Conservation (phyloP, 2,888 invertebrate species). For the Acheta domesticus region DNA sequence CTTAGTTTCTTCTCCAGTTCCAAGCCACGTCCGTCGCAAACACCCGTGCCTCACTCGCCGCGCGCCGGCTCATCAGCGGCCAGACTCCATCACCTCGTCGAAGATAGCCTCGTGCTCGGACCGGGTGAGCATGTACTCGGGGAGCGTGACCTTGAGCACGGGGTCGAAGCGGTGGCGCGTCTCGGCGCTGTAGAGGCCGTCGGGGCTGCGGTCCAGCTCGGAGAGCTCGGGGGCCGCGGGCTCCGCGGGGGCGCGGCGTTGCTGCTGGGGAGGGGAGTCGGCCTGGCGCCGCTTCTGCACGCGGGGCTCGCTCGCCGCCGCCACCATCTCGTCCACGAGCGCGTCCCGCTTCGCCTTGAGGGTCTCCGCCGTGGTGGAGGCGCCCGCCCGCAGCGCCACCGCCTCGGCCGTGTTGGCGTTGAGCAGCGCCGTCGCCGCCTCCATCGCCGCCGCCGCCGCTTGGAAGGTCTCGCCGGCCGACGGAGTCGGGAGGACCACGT, state of each 20-base stretch:
- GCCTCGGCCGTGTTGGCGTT: slow-evolving; percentile 3
- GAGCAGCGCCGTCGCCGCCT: background rate
- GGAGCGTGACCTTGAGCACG: slow-evolving; percentile 59
- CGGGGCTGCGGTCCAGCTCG: slow-evolving; percentile 50
- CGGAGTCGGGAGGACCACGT: slow-evolving; percentile 40
- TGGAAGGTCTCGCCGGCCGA: slow-evolving; percentile 41
- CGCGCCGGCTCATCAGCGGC: slow-evolving; percentile 29
- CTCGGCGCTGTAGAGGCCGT: slow-evolving; percentile 64
- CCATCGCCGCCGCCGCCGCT: background rate
- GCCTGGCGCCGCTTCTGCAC: slow-evolving; percentile 34
- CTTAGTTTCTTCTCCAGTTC: too few species aligned
- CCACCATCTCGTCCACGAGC: slow-evolving; percentile 40
- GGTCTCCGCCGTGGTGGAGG: slow-evolving; percentile 22
- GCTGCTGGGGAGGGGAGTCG: slow-evolving; percentile 43
- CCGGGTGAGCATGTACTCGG: slow-evolving; percentile 64
- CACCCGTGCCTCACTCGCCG: too few species aligned
- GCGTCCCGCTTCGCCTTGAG: slow-evolving; percentile 42
- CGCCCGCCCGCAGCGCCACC: background rate
- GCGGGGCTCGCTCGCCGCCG: slow-evolving; percentile 42
- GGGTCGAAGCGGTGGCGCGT: slow-evolving; percentile 64
- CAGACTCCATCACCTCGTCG: slow-evolving; percentile 51
- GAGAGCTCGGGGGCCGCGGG: slow-evolving; percentile 40
- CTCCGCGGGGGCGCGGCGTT: slow-evolving; percentile 31
- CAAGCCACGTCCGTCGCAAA: too few species aligned
- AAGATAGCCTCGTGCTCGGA: slow-evolving; percentile 66